phyloP scores from a whole-genome alignment of 2,797 vertebrate species.

The Eulemur albifrons region DNA sequence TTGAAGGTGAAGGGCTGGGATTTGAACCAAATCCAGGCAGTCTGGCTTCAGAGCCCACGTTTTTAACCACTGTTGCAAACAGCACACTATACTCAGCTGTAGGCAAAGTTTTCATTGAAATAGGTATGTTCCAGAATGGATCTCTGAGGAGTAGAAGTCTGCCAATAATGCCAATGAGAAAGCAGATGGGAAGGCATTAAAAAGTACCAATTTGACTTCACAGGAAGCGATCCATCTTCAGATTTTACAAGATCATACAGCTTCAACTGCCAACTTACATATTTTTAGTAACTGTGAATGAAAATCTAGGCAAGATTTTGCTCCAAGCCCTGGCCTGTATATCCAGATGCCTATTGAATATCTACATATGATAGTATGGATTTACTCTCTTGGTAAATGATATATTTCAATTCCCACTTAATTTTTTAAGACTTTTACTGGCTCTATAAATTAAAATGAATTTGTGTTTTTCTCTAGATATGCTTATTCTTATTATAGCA shows the following conservation, averaged over 20 bases:
- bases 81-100: no score
- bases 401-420: constrained; percentile 71
- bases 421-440: constrained; percentile 71
- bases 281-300: background rate
- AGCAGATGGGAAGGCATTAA: background rate
- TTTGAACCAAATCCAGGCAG: background rate
- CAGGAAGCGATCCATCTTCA: constrained; percentile 6
- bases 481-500: constrained; percentile 75
- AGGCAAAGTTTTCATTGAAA: background rate
- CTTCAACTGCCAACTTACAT: background rate
- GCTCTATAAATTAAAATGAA: constrained; percentile 74
- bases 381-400: background rate
- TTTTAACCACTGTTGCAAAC: background rate
- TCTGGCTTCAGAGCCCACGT: background rate
- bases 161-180: background rate
- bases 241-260: background rate
- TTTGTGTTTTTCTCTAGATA: constrained; percentile 76
- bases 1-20: background rate
- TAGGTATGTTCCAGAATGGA: background rate
- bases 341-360: background rate
- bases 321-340: background rate
- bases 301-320: background rate
- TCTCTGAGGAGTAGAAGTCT: background rate
- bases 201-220: background rate
- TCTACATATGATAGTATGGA: background rate